Evolutionary conservation across 2,797 vertebrate genomes (phyloP), one percentile per base, ranked within the genome.

Genomic region (Hylomyscus alleni): DNA sequence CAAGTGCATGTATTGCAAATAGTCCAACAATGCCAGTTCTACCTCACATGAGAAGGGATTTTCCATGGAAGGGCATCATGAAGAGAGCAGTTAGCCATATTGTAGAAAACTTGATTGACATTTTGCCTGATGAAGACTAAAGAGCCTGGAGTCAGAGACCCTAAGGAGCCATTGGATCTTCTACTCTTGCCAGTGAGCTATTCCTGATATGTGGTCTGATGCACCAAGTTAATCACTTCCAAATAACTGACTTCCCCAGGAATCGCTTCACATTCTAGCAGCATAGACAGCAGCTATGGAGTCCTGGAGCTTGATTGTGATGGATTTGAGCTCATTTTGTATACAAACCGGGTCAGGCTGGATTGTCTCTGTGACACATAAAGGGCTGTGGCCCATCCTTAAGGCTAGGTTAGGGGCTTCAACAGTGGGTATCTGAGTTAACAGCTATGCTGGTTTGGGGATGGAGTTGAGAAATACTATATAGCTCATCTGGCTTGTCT

Each of bases 1-100:
- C 1, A 2, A 2, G 37, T 12, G 0, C 22, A 17, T 15, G 2
- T 8, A 1, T 44, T 19, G 17, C 20, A 29, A n/a, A 20, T 52
- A 69, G 31, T 29, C 34, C n/a, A 26, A n/a, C 19, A 8, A 14
- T 58, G 11, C 47, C 6, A 37, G 2, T 44, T 65, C n/a, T 85
- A 3, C 13, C 5, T 40, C 1, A 17, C 15, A 4, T 40, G 20
- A 84, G 14, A 52, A 3, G 37, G 34, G 29, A 14, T 34, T 56
- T 92, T 44, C 47, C 37, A 10, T 15, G 44, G 26, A 47, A 60
- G 17, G 20, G 8, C 44, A 54, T 5, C 6, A 40, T 4, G 56
- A 26, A 19, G 10, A 85, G 62, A 76, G 24, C 8, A 3, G 0
- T 65, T 85, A 37, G 44, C 34, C 20, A 26, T 4, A 10, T 29